Base-by-base conservation (phyloP, 2,888 invertebrate genomes). In the Drosophila basisetae region DNA sequence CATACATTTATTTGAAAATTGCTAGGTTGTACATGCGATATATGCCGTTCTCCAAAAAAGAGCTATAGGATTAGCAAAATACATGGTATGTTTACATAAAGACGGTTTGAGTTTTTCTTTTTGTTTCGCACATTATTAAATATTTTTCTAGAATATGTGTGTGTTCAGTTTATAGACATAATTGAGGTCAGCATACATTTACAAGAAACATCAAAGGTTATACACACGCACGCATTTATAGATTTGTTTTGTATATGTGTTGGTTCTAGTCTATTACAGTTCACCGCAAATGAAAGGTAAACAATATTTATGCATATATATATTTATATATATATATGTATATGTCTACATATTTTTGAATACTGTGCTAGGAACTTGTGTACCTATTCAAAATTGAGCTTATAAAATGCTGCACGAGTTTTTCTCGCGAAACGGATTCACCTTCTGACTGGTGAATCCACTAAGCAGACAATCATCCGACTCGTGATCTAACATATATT, bases 391-490 rank as follows among this genome's bases (percentile, higher is more conserved):
- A 72, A 64, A 80, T 78, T 78, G 64, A 73, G 69, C 68, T 96
- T 97, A 98, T 83, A 98, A 95, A 88, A 98, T 94, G 88, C 95
- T 95, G 94, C 98, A 98, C 72, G 97, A 96, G 92, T 96, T 97
- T 94, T 98, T 98, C 94, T 98, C 98, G 81, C 98, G 96, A 95
- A 98, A 99, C 35, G 99, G 99, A 94, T 99, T 99, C 22, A 98
- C 97, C 93, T 98, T 97, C 93, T 98, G 98, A 84, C 97, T 97
- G 77, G 97, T 96, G 93, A 99, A 99, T 10, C 99, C 99, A 80
- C 97, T 97, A 78, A 99, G 95, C 56, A 99, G 95, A 91, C 97
- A 98, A 94, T 99, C 99, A 91, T 98, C 98, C 87, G 97, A 96
- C 91, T 98, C 97, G 91, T 98, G 98, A 89, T 98, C 98, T 52